Evolutionary conservation across 2,797 vertebrate genomes (phyloP).

Genomic region (Phoebastria nigripes): DNA sequence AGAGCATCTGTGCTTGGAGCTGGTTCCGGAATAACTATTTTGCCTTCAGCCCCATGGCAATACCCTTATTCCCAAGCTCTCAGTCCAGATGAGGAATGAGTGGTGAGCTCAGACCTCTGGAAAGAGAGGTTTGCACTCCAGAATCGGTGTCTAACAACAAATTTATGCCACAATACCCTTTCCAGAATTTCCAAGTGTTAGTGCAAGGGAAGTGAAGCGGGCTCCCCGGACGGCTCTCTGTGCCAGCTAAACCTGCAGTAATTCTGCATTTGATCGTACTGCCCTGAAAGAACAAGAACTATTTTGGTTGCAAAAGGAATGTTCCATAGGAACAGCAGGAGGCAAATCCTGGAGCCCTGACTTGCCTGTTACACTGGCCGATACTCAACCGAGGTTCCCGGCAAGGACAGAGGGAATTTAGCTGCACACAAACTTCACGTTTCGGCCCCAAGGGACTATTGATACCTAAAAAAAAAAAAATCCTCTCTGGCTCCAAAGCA

Average conservation of each 20-base stretch:
- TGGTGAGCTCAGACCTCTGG: background rate
- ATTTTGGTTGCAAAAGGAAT: background rate
- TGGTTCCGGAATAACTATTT: slow-evolving; percentile 10
- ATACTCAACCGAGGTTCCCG: fast-evolving
- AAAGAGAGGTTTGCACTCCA: background rate
- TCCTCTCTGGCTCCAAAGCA: background rate
- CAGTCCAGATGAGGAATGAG: background rate
- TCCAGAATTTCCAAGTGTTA: background rate
- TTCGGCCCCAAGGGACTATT: background rate
- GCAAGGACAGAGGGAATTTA: background rate
- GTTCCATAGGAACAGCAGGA: background rate
- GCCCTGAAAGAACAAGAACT: background rate
- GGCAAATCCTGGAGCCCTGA: background rate
- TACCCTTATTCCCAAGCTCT: background rate
- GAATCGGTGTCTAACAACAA: background rate
- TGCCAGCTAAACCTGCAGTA: background rate
- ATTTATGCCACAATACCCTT: background rate
- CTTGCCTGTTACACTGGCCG: background rate
- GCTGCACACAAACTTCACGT: background rate
- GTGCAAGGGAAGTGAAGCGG: background rate
- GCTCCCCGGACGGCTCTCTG: background rate
- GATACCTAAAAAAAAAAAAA: background rate
- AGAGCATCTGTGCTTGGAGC: background rate
- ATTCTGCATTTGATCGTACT: background rate
- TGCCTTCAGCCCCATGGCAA: background rate